These are phyloP conservation scores for Cerastis rubricosa DNA, from an alignment of 2,888 invertebrate species.

Conservation along the genomic window DNA sequence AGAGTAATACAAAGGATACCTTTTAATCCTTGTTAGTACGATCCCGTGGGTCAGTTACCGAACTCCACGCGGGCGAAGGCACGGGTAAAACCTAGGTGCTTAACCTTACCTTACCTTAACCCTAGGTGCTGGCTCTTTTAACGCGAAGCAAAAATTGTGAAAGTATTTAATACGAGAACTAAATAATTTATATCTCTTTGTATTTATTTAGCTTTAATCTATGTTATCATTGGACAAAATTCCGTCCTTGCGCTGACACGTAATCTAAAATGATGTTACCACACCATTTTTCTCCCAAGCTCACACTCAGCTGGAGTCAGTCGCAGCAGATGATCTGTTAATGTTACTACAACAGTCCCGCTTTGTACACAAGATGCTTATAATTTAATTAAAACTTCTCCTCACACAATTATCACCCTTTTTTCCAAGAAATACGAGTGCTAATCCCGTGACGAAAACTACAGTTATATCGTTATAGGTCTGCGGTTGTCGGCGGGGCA, in stretches of 20 bases:
- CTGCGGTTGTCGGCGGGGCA: constrained; percentile 51
- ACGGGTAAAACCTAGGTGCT: background rate
- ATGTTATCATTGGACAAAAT: background rate
- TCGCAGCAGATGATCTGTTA: constrained; percentile 70
- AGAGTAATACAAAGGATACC: background rate
- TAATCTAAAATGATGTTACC: background rate
- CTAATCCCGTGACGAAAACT: constrained; percentile 44
- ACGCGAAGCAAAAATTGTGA: no score
- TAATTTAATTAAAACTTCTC: constrained; percentile 72
- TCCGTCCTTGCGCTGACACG: no score
- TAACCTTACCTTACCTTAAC: no score
- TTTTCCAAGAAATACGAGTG: constrained; percentile 41
- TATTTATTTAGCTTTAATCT: background rate
- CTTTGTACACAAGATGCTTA: constrained; percentile 67
- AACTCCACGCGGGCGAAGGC: background rate
- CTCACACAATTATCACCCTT: constrained; percentile 52
- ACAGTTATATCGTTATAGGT: constrained; percentile 63
- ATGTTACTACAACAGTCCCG: constrained; percentile 64
- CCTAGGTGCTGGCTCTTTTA: background rate
- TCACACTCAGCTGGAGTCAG: constrained; percentile 41
- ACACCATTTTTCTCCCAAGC: constrained; percentile 30
- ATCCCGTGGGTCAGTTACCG: background rate
- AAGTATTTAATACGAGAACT: no score
- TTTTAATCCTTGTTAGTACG: background rate
- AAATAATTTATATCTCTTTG: background rate